Evolutionary conservation across 1,140 invertebrate genomes (phyloP), one percentile per base, ranked within the genome.

Genomic region (Calephelis virginiensis): DNA sequence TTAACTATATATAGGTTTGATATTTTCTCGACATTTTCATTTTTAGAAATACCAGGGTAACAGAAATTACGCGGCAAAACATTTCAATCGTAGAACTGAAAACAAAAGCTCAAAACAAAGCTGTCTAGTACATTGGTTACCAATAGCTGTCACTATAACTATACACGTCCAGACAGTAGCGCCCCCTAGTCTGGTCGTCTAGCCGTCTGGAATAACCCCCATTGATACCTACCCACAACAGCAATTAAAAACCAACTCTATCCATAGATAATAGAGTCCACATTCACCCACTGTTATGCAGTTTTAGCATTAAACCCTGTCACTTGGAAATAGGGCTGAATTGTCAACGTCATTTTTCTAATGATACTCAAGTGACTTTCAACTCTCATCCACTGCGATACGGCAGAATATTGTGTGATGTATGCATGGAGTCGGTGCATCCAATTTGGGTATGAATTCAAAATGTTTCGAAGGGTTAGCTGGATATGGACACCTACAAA

Each of bases 111-210:
- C 53, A 38, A 59, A 59, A 59, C 53, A 59, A 59, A 59, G 53
- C 53, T 59, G 53, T 59, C 53, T 59, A 59, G 28, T 37, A 59
- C 53, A 59, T 59, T 59, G 53, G 53, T 6, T 59, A 37, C 53
- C 53, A 59, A 59, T 59, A 37, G 53, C 53, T 59, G 53, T 59
- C 53, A 59, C 12, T 59, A 59, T 59, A 53, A 53, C 50, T 53
- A 59, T 59, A 59, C 53, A 59, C 37, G 53, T 59, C 53, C 53
- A 59, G 53, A 66, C 71, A 65, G 63, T 68, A 72, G 71, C 71
- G 68, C 68, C 73, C 73, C 73, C 73, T 72, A 75, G 74, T 75
- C 74, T 75, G 74, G 74, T 70, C 74, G 74, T 75, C 74, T 75
- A 75, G 74, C 74, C 74, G 74, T 75, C 74, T 75, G 74, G 74